Percentiles rank a stretch among this genome's conserved stretches.
phyloP scores from a whole-genome alignment of 2,113 vertebrate genomes.

The Burhinus oedicnemus region DNA sequence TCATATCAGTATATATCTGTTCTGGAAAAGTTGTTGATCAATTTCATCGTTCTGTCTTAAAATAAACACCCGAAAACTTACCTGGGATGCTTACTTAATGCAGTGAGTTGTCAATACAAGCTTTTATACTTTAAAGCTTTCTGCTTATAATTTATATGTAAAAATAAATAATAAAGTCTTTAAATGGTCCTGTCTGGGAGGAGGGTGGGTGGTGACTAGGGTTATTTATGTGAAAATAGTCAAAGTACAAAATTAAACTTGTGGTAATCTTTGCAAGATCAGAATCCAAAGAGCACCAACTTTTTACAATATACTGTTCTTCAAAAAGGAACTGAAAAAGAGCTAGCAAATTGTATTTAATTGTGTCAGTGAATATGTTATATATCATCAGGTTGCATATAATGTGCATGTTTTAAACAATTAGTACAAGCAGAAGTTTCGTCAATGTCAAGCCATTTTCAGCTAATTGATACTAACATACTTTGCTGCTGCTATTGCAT shows the following conservation, averaged over 20 bases:
- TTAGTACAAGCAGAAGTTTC: not conserved
- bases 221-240: not conserved
- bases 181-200: not conserved
- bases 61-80: constrained; percentile 55
- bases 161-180: not conserved
- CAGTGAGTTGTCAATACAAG: constrained; percentile 21
- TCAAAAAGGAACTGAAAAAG: not conserved
- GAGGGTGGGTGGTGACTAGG: not conserved
- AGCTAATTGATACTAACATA: not conserved
- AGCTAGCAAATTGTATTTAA: not conserved
- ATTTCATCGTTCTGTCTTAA: constrained; percentile 39
- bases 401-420: not conserved
- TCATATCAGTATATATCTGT: not conserved
- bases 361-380: not conserved
- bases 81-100: constrained; percentile 39
- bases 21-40: constrained; percentile 21
- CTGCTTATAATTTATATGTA: not conserved
- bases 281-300: not conserved
- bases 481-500: not conserved
- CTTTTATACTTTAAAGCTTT: not conserved
- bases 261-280: not conserved
- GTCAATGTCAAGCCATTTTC: not conserved
- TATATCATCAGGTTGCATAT: not conserved
- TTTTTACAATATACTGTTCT: not conserved
- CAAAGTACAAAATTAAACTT: not conserved